Evolutionary conservation across 1,140 invertebrate species (phyloP), one percentile per base, ranked within the genome.

Genomic region (Anastrepha ludens): DNA sequence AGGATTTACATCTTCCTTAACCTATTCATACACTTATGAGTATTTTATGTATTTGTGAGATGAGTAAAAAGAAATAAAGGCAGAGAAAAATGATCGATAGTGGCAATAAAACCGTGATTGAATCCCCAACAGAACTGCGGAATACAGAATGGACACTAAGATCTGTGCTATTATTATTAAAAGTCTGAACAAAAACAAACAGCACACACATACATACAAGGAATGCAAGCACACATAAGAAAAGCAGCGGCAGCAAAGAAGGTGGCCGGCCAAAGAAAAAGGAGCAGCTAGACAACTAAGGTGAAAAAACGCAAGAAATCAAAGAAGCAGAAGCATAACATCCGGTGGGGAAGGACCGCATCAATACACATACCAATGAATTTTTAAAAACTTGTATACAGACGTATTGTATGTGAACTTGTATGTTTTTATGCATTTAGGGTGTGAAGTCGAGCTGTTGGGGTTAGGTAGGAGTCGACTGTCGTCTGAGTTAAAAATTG

Each of bases 401-500:
- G 13, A 67, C 20, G 9, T 8, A 64, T 20, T 67, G 65, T 67
- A n/a, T 67, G 65, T 20, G 29, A 29, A 55, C 50, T 55, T 9
- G 50, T 55, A 55, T 55, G 5, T 55, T 0, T 55, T 55, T 55
- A 55, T 55, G 9, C 1, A 20, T 4, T 15, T 20, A 81, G 74
- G 74, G 74, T 81, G 74, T 81, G 74, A 81, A 55, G 17, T 20
- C 2, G 44, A 20, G 17, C 17, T 9, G 74, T 81, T 81, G 74
- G 74, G 50, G 74, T 81, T 55, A 13, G 17, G 39, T 5, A 13
- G 17, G 39, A 1, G 74, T 81, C 74, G 74, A 81, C 74, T 55
- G 74, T 55, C 50, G 74, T 81, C 74, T 81, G 74, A 55, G 41
- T 55, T 2, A 6, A 20, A 81, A 81, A 81, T 81, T 81, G 74